phyloP scores from a whole-genome alignment of 1,140 invertebrate genomes.

The Dreissena rostriformis region DNA sequence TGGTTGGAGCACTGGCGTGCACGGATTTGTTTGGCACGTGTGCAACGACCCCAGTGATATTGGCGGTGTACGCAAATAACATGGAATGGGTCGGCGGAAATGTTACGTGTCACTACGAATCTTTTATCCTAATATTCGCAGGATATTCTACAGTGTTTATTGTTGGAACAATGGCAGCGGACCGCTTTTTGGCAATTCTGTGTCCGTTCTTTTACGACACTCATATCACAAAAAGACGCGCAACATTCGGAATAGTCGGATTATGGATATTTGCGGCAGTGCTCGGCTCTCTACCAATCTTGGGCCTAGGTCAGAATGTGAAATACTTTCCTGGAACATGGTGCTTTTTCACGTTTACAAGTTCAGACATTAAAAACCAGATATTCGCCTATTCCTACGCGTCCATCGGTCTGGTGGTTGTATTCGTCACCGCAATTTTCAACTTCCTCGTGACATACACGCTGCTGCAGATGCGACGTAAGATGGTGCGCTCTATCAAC shows the following conservation, averaged over 20 bases:
- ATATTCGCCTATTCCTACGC: constrained; percentile 75
- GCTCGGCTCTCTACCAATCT: constrained; percentile 77
- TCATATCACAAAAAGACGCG: constrained; percentile 70
- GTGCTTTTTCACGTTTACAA: constrained; percentile 80
- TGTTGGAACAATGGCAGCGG: constrained; percentile 79
- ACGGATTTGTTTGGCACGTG: constrained; percentile 73
- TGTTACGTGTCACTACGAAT: constrained; percentile 76
- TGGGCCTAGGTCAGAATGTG: constrained; percentile 76
- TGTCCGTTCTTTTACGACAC: constrained; percentile 79
- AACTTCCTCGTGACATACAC: constrained; percentile 74
- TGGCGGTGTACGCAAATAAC: constrained; percentile 69
- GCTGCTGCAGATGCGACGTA: constrained; percentile 71
- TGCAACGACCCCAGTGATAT: constrained; percentile 70
- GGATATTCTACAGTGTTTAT: constrained; percentile 79
- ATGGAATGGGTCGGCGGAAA: constrained; percentile 70
- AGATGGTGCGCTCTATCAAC: constrained; percentile 51
- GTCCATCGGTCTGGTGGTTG: constrained; percentile 70
- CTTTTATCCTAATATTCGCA: constrained; percentile 80
- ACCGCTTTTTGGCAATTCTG: constrained; percentile 78
- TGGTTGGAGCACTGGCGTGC: constrained; percentile 68
- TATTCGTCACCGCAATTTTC: constrained; percentile 71
- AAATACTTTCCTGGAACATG: constrained; percentile 80
- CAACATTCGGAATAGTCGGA: constrained; percentile 59
- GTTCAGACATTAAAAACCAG: constrained; percentile 48
- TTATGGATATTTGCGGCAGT: constrained; percentile 72